Base-by-base conservation (phyloP, 2,113 vertebrate species). In the Syngnathus typhle region DNA sequence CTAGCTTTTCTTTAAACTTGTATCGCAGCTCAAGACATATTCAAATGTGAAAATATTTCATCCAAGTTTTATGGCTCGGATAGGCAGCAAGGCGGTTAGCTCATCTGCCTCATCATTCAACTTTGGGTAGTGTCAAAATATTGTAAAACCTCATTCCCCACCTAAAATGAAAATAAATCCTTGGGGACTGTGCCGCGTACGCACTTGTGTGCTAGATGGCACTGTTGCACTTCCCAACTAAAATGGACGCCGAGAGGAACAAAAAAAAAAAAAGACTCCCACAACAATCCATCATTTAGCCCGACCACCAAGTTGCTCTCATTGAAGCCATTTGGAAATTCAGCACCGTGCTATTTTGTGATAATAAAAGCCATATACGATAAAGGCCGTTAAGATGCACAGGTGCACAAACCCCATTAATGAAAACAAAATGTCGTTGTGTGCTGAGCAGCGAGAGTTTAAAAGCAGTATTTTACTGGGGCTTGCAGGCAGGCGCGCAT, bases 141-240 rank as follows among this genome's bases (percentile, higher is more conserved):
- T 32, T 32, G 27, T 32, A 32, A 32, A 32, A 32, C 27, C 27
- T 32, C 2, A 3, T 32, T 32, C 27, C 27, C 27, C 27, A 32
- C 27, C 27, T 32, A 32, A 32, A 32, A 32, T 32, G 27, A 32
- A 32, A 32, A 32, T 3, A 32, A 32, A 32, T 32, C 27, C 27
- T 32, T 32, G 27, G 27, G 27, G 5, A 15, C 15, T 47, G 5
- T 15, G 79, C 46, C 66, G 49, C 79, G 47, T 11, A 46, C 0
- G 16, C 1, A 13, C 21, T 47, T 13, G 62, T 68, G 19, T 74
- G 84, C 88, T 90, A 92, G 91, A 86, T 88, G 91, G 91, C 91
- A 89, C 82, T 92, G 80, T 91, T 91, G 88, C 74, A 76, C 87
- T 84, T 76, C 46, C 51, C 27, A 82, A 49, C 68, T 43, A 27